Base-by-base conservation (phyloP, 2,113 vertebrate species). In the Chaenocephalus aceratus region DNA sequence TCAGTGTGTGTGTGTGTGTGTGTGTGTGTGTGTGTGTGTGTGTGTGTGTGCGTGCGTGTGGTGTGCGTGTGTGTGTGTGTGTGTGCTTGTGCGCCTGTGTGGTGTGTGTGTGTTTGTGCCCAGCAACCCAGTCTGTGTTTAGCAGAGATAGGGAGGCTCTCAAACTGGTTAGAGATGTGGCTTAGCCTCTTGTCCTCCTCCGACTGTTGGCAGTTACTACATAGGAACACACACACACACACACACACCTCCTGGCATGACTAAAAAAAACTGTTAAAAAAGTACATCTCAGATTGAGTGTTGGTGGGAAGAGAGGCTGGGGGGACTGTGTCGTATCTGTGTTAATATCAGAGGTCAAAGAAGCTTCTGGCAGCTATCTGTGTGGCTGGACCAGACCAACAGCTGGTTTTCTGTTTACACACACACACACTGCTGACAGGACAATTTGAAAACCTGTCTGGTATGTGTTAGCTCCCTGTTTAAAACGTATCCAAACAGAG, bases 121-220 rank as follows among this genome's bases (percentile, higher is more conserved):
- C 6, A 71, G 54, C 15, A 80, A 63, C 51, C n/a, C 44, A 26
- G 72, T 72, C 69, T 90, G 89, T 87, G 77, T 73, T 73, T 80
- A 89, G 80, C 52, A 90, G 74, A 87, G 89, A 90, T 88, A 86
- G 80, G 75, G 57, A 72, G 57, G 81, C 79, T 86, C 87, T 83
- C 76, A 81, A 64, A 85, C 70, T 75, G 80, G 89, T 80, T 77
- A 71, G 72, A 84, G 72, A 83, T 83, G 82, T 79, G 77, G 86
- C 80, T 91, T 85, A 91, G 86, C 80, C 84, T 85, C 82, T 87
- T 85, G 82, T 89, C 84, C 82, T 91, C 77, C 80, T 73, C 90
- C 30, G 18, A 75, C 69, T 77, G 60, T 51, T 86, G 86, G 80
- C 77, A 83, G 34, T 53, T 73, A 72, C 71, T 65, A 85, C 84